Percentiles rank a stretch among this genome's conserved stretches.
Conservation (phyloP, 2,113 vertebrate genomes). For the Chloebia gouldiae region DNA sequence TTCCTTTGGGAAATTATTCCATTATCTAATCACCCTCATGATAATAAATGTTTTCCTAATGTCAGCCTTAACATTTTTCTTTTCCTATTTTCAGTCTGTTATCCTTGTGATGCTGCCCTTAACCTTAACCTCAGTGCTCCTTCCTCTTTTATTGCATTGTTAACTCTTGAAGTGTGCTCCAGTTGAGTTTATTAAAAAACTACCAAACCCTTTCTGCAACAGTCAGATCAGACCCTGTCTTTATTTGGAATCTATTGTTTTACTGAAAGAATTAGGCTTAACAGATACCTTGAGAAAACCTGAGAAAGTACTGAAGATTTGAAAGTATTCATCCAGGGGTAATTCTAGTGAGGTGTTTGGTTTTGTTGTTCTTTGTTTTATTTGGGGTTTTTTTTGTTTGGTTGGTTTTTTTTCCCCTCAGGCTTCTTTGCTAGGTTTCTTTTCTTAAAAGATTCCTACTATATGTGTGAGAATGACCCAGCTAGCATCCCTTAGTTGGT, state of each 20-base stretch:
- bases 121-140: constrained; percentile 14
- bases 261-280: background rate
- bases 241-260: background rate
- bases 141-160: background rate
- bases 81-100: constrained; percentile 27
- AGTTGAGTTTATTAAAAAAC: background rate
- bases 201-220: background rate
- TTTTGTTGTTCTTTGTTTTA: background rate
- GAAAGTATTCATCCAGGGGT: background rate
- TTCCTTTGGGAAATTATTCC: constrained; percentile 60
- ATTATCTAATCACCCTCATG: constrained; percentile 51
- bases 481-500: background rate
- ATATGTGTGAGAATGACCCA: background rate
- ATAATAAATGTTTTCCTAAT: constrained; percentile 59
- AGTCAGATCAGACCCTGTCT: background rate
- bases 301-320: background rate
- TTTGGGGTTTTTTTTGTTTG: background rate
- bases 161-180: background rate
- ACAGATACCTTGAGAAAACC: background rate
- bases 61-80: constrained; percentile 33
- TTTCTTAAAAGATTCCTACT: background rate
- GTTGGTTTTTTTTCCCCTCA: background rate
- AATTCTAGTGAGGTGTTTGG: background rate
- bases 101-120: constrained; percentile 8
- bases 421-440: background rate